A percentile compares a stretch with the other conserved stretches of the same genome.
Evolutionary conservation across 1,140 invertebrate genomes (phyloP).

Genomic region (Brachionus rubens): DNA sequence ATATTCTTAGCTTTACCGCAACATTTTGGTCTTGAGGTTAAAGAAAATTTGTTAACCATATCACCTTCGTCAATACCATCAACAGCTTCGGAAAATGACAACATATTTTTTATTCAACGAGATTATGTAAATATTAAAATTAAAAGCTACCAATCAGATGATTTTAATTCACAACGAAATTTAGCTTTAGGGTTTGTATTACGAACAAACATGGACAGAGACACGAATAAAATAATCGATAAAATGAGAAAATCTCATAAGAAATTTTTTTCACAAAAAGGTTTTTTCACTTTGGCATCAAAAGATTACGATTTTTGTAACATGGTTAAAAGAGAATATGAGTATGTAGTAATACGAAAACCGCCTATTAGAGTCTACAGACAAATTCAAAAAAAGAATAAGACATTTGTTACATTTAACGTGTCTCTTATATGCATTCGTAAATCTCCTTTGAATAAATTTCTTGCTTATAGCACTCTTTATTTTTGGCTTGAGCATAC

Average conservation of each 20-base stretch:
- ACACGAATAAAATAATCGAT: neutral
- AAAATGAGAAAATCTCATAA: conserved; percentile 27
- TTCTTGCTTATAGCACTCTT: conserved; percentile 21
- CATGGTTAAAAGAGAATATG: conserved; percentile 13
- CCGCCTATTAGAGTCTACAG: neutral
- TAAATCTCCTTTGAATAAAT: neutral
- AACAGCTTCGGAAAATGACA: neutral
- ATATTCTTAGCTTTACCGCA: conserved; percentile 19
- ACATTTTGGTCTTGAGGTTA: conserved; percentile 24
- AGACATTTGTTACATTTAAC: neutral
- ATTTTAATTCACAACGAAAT: neutral
- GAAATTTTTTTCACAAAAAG: conserved; percentile 18
- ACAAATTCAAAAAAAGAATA: neutral
- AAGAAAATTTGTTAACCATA: neutral
- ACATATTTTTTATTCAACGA: neutral
- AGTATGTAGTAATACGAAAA: neutral
- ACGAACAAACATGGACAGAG: conserved; percentile 2
- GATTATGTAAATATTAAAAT: neutral
- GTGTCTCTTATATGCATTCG: conserved; percentile 1
- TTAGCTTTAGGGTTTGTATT: conserved; percentile 21
- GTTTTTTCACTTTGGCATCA: conserved; percentile 12
- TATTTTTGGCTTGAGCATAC: conserved; percentile 46
- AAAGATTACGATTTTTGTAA: conserved; percentile 12
- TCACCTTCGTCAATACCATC: conserved; percentile 1
- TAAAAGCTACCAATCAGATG: neutral